Evolutionary conservation across 2,797 vertebrate species (phyloP).

Genomic region (Clarias platycephalus): DNA sequence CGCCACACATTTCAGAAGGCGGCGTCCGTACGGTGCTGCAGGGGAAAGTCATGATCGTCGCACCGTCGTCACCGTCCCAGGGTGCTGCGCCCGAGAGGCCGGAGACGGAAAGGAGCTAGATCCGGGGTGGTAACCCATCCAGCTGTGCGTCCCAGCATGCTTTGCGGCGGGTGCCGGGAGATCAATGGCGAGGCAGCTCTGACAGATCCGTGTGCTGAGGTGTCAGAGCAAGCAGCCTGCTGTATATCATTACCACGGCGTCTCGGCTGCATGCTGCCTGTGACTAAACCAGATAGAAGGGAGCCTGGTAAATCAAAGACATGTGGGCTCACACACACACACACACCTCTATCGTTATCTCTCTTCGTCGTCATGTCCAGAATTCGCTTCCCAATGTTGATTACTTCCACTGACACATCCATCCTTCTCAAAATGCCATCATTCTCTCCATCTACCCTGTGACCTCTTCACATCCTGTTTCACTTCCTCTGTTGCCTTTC

Average conservation of each 20-base stretch:
- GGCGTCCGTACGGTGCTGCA: background rate
- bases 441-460: slow-evolving; percentile 18
- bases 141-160: slow-evolving; percentile 62
- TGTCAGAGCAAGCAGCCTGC: slow-evolving; percentile 61
- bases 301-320: slow-evolving; percentile 54
- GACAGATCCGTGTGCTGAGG: slow-evolving; percentile 61
- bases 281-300: slow-evolving; percentile 60
- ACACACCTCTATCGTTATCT: slow-evolving; percentile 28
- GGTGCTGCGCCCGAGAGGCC: background rate
- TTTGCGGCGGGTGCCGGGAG: slow-evolving; percentile 55
- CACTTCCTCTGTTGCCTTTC: slow-evolving; percentile 9
- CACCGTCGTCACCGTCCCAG: background rate
- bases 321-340: slow-evolving; percentile 12
- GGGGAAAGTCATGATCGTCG: background rate
- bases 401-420: slow-evolving; percentile 13
- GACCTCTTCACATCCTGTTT: slow-evolving; percentile 3
- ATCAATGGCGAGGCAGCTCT: slow-evolving; percentile 60
- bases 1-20: slow-evolving; percentile 23
- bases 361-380: slow-evolving; percentile 33
- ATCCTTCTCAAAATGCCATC: slow-evolving; percentile 43
- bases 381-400: slow-evolving; percentile 38
- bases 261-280: slow-evolving; percentile 53
- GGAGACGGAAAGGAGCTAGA: background rate
- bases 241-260: slow-evolving; percentile 63
- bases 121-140: slow-evolving; percentile 42